phyloP scores from a whole-genome alignment of 2,888 invertebrate species.

The Bimastos eiseni region DNA sequence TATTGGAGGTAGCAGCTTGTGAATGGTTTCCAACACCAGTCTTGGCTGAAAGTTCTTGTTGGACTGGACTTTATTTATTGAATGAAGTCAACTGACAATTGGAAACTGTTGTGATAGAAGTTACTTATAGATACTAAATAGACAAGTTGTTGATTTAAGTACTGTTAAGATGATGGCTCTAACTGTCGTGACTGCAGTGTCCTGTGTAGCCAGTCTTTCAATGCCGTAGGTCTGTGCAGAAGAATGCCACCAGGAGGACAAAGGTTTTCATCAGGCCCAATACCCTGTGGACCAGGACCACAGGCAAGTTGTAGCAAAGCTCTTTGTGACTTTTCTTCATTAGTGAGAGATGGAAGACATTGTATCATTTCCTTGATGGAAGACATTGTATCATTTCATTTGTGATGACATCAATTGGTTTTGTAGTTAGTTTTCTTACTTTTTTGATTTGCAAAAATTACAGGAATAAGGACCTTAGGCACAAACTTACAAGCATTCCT shows the following conservation, averaged over 20 bases:
- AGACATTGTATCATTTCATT: too few species aligned
- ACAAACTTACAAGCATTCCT: background rate
- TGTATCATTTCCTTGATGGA: too few species aligned
- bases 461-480: background rate
- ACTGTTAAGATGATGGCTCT: too few species aligned
- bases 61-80: too few species aligned
- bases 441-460: background rate
- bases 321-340: background rate
- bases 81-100: too few species aligned
- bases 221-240: too few species aligned
- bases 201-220: too few species aligned
- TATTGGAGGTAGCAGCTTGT: too few species aligned
- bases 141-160: background rate
- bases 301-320: slow-evolving; percentile 15
- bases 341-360: background rate
- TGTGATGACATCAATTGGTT: background rate
- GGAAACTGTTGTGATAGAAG: too few species aligned
- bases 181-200: too few species aligned
- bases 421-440: background rate
- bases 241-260: background rate
- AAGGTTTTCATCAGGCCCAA: slow-evolving; percentile 7
- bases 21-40: too few species aligned
- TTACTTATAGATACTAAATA: background rate
- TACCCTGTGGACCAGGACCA: background rate
- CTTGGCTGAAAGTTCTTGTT: too few species aligned